Evolutionary conservation across 1,140 invertebrate genomes (phyloP).

Genomic region (Druon quercuslanigerum): DNA sequence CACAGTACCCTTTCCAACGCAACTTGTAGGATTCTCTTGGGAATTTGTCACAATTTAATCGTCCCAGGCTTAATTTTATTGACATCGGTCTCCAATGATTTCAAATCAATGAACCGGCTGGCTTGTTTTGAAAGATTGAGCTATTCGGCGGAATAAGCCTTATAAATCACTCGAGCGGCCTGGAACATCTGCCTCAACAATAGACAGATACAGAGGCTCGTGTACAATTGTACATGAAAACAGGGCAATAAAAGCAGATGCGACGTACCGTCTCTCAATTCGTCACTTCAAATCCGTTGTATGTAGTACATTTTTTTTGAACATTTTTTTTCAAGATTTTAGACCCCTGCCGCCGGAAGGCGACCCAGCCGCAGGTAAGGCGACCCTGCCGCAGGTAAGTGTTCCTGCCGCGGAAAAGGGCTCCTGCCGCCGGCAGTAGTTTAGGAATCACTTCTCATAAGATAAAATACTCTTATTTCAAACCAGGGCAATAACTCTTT

Average conservation of each 20-base stretch:
- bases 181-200: slow-evolving; percentile 22
- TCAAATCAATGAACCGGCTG: slow-evolving; percentile 10
- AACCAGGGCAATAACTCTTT: no score
- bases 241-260: slow-evolving; percentile 31
- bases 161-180: slow-evolving; percentile 24
- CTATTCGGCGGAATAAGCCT: slow-evolving; percentile 5
- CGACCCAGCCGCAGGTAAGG: no score
- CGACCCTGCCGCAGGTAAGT: no score
- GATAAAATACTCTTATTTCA: no score
- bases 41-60: no score
- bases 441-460: no score
- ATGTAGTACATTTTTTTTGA: background rate
- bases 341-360: no score
- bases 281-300: background rate
- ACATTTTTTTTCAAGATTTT: background rate
- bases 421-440: no score
- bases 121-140: slow-evolving; percentile 13
- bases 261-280: background rate
- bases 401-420: no score
- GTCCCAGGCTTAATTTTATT: background rate
- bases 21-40: no score
- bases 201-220: slow-evolving; percentile 14
- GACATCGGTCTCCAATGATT: slow-evolving; percentile 10
- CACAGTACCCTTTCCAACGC: no score
- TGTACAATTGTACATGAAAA: slow-evolving; percentile 25